Base-by-base conservation (phyloP, 1,140 invertebrate species). In the Drosophila funebris region DNA sequence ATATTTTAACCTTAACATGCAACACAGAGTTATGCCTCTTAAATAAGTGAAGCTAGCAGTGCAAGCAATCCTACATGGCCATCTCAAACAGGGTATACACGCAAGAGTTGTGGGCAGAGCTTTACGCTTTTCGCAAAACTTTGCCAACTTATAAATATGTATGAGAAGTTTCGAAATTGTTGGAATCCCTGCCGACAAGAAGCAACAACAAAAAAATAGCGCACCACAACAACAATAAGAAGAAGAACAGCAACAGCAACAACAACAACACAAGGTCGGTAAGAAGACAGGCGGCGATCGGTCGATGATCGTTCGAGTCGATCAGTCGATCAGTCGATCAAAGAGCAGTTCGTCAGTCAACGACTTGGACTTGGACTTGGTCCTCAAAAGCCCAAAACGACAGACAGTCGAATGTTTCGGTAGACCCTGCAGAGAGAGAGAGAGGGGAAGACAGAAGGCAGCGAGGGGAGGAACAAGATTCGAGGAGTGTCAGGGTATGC, bases 61-160 rank as follows among this genome's bases (percentile, higher is more conserved):
- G n/a, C n/a, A n/a, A n/a, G n/a, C n/a, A n/a, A n/a, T n/a, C n/a
- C n/a, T 7, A 46, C 0, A 16, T 37, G 13, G 7, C 13, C 14
- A 29, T 6, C 24, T 8, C 1, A 1, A 31, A 18, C 13, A 50
- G 61, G 14, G 73, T 73, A 73, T 81, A 14, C 6, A 31, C 44
- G 27, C 16, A 53, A 68, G 62, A 67, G 66, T 85, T 87, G 82
- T 81, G 69, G 69, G 71, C 78, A 54, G 82, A 76, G 74, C 72
- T 73, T 83, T 82, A 71, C 75, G 78, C 82, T 78, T 78, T 78
- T 71, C 64, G 69, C 70, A 87, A 81, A 73, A 76, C 67, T 81
- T 79, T 85, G 72, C 72, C 61, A 87, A 78, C 88, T 90, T 90
- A 90, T 90, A 90, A 90, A 90, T 90, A 90, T 90, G 89, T 90